These are phyloP conservation scores for Orbicella faveolata DNA, from an alignment of 64 coral and sea anemone species.

Conservation along the genomic window DNA sequence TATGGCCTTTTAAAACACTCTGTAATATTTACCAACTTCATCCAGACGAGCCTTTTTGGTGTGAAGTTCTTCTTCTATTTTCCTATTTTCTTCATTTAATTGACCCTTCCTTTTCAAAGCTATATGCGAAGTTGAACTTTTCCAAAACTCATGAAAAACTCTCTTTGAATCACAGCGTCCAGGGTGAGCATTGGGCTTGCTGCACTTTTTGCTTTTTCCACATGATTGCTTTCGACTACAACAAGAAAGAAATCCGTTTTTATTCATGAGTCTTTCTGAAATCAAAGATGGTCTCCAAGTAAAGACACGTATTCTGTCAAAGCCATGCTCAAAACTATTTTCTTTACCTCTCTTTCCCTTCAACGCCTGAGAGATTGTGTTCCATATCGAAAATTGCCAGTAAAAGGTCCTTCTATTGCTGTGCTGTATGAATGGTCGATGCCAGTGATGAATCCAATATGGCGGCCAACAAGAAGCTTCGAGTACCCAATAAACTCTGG, in stretches of 20 bases:
- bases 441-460: background rate
- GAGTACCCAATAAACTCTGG: background rate
- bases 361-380: no score
- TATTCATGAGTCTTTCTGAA: no score
- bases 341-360: no score
- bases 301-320: no score
- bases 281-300: no score
- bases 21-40: background rate
- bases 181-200: background rate
- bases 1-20: background rate
- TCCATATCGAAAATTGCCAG: background rate
- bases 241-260: no score
- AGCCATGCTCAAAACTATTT: no score
- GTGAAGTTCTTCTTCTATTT: background rate
- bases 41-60: conserved; percentile 3
- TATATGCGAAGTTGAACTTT: background rate
- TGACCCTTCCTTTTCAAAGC: conserved; percentile 15
- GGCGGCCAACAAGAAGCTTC: background rate
- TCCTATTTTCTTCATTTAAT: background rate
- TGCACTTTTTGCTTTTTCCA: background rate
- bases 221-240: background rate
- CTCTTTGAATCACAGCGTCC: background rate
- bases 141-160: background rate
- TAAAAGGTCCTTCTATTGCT: background rate
- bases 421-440: background rate